Evolutionary conservation across 2,888 invertebrate species (phyloP), one percentile per base, ranked within the genome.

Genomic region (Erebia ligea): DNA sequence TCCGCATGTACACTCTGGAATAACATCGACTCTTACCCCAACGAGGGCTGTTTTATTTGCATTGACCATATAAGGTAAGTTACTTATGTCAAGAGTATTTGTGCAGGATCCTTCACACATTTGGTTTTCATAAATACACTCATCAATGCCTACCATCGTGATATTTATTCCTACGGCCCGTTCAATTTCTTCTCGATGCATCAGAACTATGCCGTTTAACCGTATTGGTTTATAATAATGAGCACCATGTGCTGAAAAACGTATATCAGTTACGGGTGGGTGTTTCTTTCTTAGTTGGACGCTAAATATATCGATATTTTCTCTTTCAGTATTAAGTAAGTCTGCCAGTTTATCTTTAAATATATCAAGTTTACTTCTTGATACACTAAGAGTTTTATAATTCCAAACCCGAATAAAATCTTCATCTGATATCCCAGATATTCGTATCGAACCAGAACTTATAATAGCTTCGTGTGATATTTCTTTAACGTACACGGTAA

Each of bases 111-210:
- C 98, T 91, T 98, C 98, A 88, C 98, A 98, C 95, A 97, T 97
- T 86, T 97, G 97, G 86, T 98, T 98, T 94, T 98, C 98, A 86
- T 98, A 98, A 74, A 98, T 94, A 87, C 98, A 98, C 92, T 98
- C 98, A 82, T 98, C 99, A 79, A 99, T 99, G 75, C 99, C 99
- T 19, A 99, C 98, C 98, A 99, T 98, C 15, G 98, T 98, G 72
- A 99, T 98, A 84, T 98, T 98, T 74, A 99, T 97, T 58, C 98
- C 98, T n/a, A 99, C 97, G 75, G 97, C 96, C 81, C 96, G 95
- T 89, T 98, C 98, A 82, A 99, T 98, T 95, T 98, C 97, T 89
- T 98, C 98, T 72, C 98, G 95, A 86, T 98, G 97, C 96, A 98
- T 97, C 59, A 98, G 91, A 1, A 99, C 97, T 69, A 99, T 96